Evolutionary conservation across 2,113 vertebrate genomes (phyloP).

Genomic region (Callopanchax toddi): DNA sequence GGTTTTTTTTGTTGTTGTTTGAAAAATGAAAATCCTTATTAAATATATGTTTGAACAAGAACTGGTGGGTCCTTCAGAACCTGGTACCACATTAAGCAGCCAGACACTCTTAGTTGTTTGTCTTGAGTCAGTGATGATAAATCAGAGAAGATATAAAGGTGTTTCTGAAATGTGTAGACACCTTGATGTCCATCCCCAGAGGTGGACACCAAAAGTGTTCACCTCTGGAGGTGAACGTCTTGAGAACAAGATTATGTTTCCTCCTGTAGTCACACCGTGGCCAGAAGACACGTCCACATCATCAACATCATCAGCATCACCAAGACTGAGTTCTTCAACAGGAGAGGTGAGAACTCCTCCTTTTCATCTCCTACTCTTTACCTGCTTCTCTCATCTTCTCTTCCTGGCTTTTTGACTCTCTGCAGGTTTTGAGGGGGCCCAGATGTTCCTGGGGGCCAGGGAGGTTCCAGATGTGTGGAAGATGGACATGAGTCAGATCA

Average conservation of each 20-base stretch:
- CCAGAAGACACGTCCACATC: slow-evolving; percentile 88
- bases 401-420: background rate
- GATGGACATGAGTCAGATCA: slow-evolving; percentile 97
- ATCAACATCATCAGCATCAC: slow-evolving; percentile 78
- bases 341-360: slow-evolving; percentile 83
- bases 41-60: too few relatives aligned
- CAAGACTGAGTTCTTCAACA: slow-evolving; percentile 82
- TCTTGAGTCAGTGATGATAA: too few relatives aligned
- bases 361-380: background rate
- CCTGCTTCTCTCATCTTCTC: background rate
- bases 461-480: slow-evolving; percentile 91
- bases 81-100: too few relatives aligned
- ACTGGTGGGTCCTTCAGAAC: too few relatives aligned
- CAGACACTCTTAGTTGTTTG: too few relatives aligned
- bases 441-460: slow-evolving; percentile 80
- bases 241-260: background rate
- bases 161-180: background rate
- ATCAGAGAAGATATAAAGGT: too few relatives aligned
- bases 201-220: background rate
- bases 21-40: too few relatives aligned
- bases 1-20: too few relatives aligned
- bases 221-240: too few relatives aligned
- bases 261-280: slow-evolving; percentile 83
- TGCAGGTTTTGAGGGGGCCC: slow-evolving; percentile 87
- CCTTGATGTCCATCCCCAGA: too few relatives aligned